A percentile compares a stretch with the other conserved stretches of the same genome.
Evolutionary conservation across 1,140 invertebrate species (phyloP).

Genomic region (Ostrea denselamellosa): DNA sequence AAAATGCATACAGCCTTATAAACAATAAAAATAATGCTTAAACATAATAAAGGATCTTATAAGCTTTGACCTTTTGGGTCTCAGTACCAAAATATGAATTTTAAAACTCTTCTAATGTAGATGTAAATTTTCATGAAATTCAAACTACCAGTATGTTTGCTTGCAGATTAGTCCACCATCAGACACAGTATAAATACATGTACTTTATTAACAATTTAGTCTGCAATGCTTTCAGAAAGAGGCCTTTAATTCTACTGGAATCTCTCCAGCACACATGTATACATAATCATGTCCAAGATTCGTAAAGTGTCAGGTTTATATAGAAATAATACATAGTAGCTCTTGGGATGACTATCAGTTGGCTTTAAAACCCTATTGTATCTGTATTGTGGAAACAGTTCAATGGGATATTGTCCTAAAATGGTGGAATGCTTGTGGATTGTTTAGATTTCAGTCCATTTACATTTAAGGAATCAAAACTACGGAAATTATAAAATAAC

Average conservation of each 20-base stretch:
- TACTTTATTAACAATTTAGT: neutral
- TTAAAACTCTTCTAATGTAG: too few relatives aligned
- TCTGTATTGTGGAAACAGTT: neutral
- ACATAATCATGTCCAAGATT: neutral
- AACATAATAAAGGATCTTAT: too few relatives aligned
- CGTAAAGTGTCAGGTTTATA: conserved; percentile 29
- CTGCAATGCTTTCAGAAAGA: neutral
- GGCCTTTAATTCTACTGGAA: neutral
- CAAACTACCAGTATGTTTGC: too few relatives aligned
- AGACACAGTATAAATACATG: too few relatives aligned
- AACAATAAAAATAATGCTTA: too few relatives aligned
- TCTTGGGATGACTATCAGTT: conserved; percentile 25
- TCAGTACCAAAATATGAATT: too few relatives aligned
- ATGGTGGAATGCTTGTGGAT: neutral
- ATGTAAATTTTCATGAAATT: too few relatives aligned
- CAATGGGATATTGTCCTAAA: conserved; percentile 22
- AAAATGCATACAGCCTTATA: too few relatives aligned
- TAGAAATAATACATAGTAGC: conserved; percentile 22
- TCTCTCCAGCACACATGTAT: neutral
- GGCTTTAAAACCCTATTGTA: conserved; percentile 18
- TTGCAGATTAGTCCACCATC: too few relatives aligned
- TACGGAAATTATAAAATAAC: conserved; percentile 34
- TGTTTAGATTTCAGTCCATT: conserved; percentile 25
- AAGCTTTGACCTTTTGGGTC: too few relatives aligned
- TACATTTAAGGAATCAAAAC: conserved; percentile 3